Conservation (phyloP, 2,888 invertebrate species). For the Cactoblastis cactorum region DNA sequence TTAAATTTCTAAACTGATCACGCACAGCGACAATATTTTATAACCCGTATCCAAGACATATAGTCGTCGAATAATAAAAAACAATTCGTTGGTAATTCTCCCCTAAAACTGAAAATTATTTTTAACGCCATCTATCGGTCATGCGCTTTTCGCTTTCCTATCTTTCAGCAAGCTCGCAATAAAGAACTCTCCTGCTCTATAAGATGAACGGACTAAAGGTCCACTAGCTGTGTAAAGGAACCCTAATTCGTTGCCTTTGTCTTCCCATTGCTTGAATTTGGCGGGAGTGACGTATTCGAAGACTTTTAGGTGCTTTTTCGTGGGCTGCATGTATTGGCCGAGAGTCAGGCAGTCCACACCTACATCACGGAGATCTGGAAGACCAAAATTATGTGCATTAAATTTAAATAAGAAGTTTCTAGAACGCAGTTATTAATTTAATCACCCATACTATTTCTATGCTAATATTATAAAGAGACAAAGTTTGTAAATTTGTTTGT, state of each 20-base stretch:
- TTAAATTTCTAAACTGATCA: no score
- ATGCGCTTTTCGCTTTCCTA: constrained; percentile 64
- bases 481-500: no score
- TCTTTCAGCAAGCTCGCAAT: constrained; percentile 88
- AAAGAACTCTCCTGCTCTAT: constrained; percentile 98
- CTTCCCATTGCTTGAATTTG: constrained; percentile 93
- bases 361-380: constrained; percentile 85
- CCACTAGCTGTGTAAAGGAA: constrained; percentile 99
- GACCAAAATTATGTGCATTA: neutral
- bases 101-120: constrained; percentile 8
- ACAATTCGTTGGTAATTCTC: no score
- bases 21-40: no score
- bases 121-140: constrained; percentile 30
- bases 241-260: constrained; percentile 88
- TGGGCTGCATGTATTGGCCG: constrained; percentile 99
- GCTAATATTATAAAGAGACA: no score
- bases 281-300: constrained; percentile 98
- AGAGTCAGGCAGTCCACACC: constrained; percentile 97
- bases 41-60: no score
- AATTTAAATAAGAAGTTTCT: no score
- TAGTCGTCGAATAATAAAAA: no score
- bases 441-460: no score
- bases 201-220: constrained; percentile 97
- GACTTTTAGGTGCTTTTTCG: constrained; percentile 95
- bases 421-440: no score